Conservation (phyloP, 1,140 invertebrate species). For the Papilio xuthus region DNA sequence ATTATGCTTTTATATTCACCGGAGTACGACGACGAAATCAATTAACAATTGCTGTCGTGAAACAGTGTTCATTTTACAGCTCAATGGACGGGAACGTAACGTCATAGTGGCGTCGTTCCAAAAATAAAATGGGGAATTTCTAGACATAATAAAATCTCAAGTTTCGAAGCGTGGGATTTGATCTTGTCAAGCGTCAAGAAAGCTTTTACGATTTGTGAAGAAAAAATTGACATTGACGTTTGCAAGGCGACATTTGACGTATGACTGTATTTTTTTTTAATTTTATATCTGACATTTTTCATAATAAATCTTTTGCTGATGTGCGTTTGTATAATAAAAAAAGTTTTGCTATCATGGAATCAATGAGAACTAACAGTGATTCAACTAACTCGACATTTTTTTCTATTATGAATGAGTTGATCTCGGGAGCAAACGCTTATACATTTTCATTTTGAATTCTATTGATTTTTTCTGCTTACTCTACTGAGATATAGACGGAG, state of each 20-base stretch:
- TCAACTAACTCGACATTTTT: neutral
- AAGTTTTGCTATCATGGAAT: neutral
- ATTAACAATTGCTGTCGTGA: slow-evolving; percentile 42
- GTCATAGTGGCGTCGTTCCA: neutral
- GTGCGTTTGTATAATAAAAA: neutral
- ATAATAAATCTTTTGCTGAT: neutral
- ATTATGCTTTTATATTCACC: slow-evolving; percentile 42
- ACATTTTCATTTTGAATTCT: neutral
- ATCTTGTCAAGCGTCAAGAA: slow-evolving; percentile 5
- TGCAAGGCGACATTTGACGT: neutral
- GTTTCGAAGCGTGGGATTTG: slow-evolving; percentile 10
- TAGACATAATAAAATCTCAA: neutral
- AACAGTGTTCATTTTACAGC: slow-evolving; percentile 51
- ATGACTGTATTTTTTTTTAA: neutral
- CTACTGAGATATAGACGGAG: neutral
- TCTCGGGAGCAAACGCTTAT: neutral
- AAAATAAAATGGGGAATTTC: slow-evolving; percentile 14
- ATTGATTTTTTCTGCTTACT: neutral
- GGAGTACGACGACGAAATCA: slow-evolving; percentile 46
- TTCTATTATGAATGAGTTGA: neutral
- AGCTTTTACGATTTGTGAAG: neutral
- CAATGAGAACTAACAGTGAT: neutral
- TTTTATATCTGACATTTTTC: neutral
- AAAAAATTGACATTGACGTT: neutral
- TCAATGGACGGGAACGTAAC: slow-evolving; percentile 49